A percentile compares a stretch with the other conserved stretches of the same genome.
phyloP scores from a whole-genome alignment of 35 echinoderm and acorn worm genomes.

The Holothuria glaberrima region DNA sequence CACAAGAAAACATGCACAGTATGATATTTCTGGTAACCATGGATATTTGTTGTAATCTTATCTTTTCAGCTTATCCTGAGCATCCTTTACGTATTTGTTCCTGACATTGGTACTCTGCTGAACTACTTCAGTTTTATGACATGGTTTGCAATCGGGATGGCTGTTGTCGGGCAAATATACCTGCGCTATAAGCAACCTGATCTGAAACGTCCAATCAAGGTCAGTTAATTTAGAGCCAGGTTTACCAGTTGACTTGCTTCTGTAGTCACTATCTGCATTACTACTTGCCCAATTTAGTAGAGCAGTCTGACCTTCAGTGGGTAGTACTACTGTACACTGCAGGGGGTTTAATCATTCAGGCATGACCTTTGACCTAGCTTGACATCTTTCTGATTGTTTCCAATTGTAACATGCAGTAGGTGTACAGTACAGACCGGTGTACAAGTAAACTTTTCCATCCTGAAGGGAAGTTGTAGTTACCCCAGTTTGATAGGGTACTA shows the following conservation, averaged over 20 bases:
- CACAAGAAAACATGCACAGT: not conserved
- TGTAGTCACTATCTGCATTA: no score
- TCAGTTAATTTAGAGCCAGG: not conserved
- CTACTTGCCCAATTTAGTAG: no score
- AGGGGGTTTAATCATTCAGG: not conserved
- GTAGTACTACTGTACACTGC: not conserved
- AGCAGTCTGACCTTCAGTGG: no score
- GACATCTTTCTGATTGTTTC: no score
- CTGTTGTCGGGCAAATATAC: constrained; percentile 78
- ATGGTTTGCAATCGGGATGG: constrained; percentile 69
- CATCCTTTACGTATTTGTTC: constrained; percentile 87
- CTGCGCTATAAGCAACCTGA: constrained; percentile 76
- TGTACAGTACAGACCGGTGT: no score
- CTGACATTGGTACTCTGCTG: constrained; percentile 68
- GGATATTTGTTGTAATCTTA: constrained; percentile 19
- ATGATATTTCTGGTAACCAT: not conserved
- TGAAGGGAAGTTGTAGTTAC: no score
- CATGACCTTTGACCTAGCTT: no score
- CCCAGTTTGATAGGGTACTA: no score
- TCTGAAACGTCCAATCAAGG: constrained; percentile 80
- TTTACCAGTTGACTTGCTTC: not conserved
- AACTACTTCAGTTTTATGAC: constrained; percentile 95
- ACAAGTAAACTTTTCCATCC: no score
- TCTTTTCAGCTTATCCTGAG: constrained; percentile 74
- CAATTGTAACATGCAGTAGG: no score